These are phyloP conservation scores for Seriola aureovittata DNA, from an alignment of 2,113 vertebrate genomes.

Conservation along the genomic window DNA sequence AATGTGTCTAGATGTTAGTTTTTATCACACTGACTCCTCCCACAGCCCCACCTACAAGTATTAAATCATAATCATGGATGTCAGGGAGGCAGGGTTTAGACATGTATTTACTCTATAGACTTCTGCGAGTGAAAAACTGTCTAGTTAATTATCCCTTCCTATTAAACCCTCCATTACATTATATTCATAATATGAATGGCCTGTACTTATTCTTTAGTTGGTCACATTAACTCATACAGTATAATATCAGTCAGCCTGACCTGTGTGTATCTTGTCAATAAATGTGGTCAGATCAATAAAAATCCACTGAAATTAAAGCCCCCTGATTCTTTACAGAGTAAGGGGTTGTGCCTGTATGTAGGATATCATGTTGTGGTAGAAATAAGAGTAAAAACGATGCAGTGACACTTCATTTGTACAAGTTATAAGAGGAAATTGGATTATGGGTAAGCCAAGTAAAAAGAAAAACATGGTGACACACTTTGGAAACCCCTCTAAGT, in stretches of 20 bases:
- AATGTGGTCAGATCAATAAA: not conserved
- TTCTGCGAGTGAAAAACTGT: not conserved
- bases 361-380: not conserved
- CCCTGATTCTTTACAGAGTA: not conserved
- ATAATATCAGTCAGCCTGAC: not conserved
- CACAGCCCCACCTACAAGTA: conserved; percentile 52
- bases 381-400: conserved; percentile 1
- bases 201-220: not conserved
- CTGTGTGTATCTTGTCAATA: not conserved
- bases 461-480: conserved; percentile 3
- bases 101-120: not conserved
- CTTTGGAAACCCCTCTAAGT: not conserved
- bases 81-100: conserved; percentile 51
- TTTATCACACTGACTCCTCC: conserved; percentile 73
- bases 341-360: too few species aligned
- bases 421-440: conserved; percentile 44
- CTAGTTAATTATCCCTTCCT: not conserved
- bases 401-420: conserved; percentile 8
- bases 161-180: not conserved
- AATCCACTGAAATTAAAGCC: not conserved
- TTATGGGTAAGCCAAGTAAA: conserved; percentile 14
- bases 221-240: not conserved
- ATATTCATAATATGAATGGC: not conserved
- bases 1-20: conserved; percentile 24
- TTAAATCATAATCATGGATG: conserved; percentile 19